phyloP scores from a whole-genome alignment of 2,113 vertebrate species.

The Erythrocebus patas region DNA sequence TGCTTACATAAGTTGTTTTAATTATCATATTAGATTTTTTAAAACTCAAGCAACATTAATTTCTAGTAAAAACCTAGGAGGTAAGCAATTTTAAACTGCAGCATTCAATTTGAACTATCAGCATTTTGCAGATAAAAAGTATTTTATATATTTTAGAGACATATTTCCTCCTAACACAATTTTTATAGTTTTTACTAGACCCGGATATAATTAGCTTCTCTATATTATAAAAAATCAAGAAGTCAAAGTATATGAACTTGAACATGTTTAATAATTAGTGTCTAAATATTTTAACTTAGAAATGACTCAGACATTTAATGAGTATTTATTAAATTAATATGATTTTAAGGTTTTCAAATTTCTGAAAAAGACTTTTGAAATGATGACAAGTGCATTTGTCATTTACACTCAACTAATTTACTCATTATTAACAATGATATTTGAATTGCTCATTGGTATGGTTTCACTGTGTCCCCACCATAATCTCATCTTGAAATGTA shows the following conservation, averaged over 20 bases:
- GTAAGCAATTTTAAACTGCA: neutral
- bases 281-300: neutral
- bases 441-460: neutral
- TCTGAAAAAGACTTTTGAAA: neutral
- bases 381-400: neutral
- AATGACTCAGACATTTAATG: neutral
- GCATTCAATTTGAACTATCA: neutral
- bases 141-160: neutral
- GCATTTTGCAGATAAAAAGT: neutral
- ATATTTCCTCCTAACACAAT: neutral
- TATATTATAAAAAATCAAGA: neutral
- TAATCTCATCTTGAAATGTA: too few relatives aligned
- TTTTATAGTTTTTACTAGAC: too few relatives aligned
- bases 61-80: neutral
- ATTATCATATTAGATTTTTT: neutral
- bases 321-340: neutral
- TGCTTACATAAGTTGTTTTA: neutral
- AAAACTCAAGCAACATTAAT: neutral
- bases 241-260: neutral
- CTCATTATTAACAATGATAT: neutral
- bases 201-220: neutral
- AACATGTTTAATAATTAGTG: neutral
- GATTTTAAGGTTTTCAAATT: neutral
- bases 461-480: too few relatives aligned
- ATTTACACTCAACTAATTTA: neutral